Conservation (phyloP, 2,888 invertebrate genomes). For the Hecatera dysodea region DNA sequence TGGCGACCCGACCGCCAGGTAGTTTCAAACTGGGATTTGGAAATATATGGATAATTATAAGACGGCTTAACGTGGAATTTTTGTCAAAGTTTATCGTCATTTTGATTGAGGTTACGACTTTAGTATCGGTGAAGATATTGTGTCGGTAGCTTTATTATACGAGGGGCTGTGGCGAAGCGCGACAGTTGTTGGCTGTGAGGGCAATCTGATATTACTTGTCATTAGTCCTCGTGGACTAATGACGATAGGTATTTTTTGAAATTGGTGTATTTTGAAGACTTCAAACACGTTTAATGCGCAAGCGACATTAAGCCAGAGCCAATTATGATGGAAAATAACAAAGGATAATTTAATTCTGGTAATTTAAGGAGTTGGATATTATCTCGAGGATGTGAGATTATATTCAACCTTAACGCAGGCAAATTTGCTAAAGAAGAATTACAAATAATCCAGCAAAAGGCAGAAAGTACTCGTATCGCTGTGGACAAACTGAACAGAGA, state of each 20-base stretch:
- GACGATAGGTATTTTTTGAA: slow-evolving; percentile 1
- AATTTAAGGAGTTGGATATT: no score
- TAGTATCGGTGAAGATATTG: slow-evolving; percentile 73
- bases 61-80: slow-evolving; percentile 90
- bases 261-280: no score
- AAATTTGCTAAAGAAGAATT: no score
- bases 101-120: slow-evolving; percentile 90
- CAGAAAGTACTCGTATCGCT: no score
- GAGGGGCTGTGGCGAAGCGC: slow-evolving; percentile 12
- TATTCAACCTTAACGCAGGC: no score
- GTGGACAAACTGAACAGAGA: no score
- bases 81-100: slow-evolving; percentile 90
- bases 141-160: slow-evolving; percentile 88
- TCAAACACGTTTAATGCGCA: no score
- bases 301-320: no score
- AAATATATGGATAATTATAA: slow-evolving; percentile 91
- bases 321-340: no score
- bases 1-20: slow-evolving; percentile 76
- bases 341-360: no score
- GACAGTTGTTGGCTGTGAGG: slow-evolving; percentile 34
- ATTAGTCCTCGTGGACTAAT: slow-evolving; percentile 21
- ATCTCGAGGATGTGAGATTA: no score
- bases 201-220: slow-evolving; percentile 41
- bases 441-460: no score
- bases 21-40: slow-evolving; percentile 85